Evolutionary conservation across 2,797 vertebrate genomes (phyloP).

Genomic region (Cyclopterus lumpus): DNA sequence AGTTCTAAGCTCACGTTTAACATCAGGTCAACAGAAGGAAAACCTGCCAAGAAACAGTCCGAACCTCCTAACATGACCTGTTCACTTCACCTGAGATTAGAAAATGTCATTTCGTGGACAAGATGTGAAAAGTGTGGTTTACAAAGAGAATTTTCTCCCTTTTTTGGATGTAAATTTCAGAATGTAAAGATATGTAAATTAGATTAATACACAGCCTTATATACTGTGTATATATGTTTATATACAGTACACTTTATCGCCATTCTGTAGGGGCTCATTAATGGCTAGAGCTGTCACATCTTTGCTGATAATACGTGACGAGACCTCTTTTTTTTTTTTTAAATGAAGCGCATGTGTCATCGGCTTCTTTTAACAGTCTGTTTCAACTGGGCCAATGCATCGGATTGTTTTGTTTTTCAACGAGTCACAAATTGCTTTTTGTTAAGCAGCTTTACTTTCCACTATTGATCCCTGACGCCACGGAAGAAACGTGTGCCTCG

Average conservation of each 20-base stretch:
- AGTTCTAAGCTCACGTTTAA: conserved; percentile 55
- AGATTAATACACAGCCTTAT: conserved; percentile 86
- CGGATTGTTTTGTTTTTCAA: conserved; percentile 13
- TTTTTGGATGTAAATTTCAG: conserved; percentile 87
- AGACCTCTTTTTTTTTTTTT: conserved; percentile 65
- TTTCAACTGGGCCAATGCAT: conserved; percentile 49
- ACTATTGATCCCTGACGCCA: conserved; percentile 29
- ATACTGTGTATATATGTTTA: conserved; percentile 89
- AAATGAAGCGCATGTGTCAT: conserved; percentile 60
- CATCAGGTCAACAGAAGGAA: conserved; percentile 59
- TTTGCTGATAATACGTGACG: conserved; percentile 52
- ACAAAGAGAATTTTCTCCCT: conserved; percentile 75
- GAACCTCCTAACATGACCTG: conserved; percentile 49
- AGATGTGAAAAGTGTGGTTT: conserved; percentile 76
- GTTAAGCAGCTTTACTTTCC: conserved; percentile 15
- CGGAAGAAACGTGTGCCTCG: conserved; percentile 34
- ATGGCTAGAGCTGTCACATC: conserved; percentile 64
- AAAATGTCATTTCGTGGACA: conserved; percentile 59
- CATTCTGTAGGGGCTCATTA: conserved; percentile 70
- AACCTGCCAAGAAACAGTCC: conserved; percentile 65
- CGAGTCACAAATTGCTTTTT: conserved; percentile 32
- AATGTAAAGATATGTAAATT: conserved; percentile 89
- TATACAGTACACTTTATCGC: conserved; percentile 81
- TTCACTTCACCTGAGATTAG: conserved; percentile 58
- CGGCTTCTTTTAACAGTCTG: conserved; percentile 58